A percentile compares a stretch with the other conserved stretches of the same genome.
Evolutionary conservation across 2,797 vertebrate species (phyloP).

Genomic region (Cossypha heuglini): DNA sequence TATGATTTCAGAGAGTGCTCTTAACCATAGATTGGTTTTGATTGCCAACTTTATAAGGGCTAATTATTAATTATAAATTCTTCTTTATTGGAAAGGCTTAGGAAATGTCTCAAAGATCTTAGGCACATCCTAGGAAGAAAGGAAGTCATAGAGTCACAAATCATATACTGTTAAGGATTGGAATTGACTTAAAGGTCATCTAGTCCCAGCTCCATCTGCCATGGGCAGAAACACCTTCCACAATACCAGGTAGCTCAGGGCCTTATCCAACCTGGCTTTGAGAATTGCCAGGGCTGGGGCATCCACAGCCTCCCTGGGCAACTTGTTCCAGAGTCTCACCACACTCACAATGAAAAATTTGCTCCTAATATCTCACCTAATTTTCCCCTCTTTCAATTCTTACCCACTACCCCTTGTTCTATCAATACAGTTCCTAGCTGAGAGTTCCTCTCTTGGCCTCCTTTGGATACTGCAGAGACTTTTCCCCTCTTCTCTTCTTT

Average conservation of each 20-base stretch:
- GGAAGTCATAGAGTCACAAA: background rate
- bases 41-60: background rate
- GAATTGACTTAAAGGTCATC: background rate
- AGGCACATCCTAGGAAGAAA: background rate
- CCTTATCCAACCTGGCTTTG: background rate
- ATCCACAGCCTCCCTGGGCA: background rate
- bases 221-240: background rate
- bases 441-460: no score
- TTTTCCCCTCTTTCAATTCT: background rate
- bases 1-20: background rate
- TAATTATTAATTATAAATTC: background rate
- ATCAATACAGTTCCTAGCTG: background rate
- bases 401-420: background rate
- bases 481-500: background rate
- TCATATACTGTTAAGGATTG: background rate
- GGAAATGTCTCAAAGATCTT: background rate
- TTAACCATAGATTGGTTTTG: background rate
- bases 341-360: background rate
- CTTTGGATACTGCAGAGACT: background rate
- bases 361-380: background rate
- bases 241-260: background rate
- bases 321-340: background rate
- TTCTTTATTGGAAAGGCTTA: background rate
- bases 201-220: background rate
- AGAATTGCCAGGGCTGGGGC: fast-evolving